phyloP scores from a whole-genome alignment of 2,797 vertebrate genomes.

The Chrosomus eos region DNA sequence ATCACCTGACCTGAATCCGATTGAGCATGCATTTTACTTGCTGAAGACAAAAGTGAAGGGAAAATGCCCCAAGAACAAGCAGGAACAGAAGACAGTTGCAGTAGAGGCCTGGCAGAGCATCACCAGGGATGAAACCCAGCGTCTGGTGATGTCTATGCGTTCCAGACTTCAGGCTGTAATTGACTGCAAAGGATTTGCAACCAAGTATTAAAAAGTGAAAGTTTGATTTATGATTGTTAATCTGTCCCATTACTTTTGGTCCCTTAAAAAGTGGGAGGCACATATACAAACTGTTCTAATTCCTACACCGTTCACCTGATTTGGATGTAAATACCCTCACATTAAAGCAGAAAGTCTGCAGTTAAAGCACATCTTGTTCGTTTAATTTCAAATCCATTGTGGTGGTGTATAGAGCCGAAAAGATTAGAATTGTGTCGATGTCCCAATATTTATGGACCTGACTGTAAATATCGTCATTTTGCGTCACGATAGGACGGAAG shows the following conservation, averaged over 20 bases:
- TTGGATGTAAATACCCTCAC: slow-evolving; percentile 55
- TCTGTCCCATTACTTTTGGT: slow-evolving; percentile 40
- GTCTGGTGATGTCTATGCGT: slow-evolving; percentile 22
- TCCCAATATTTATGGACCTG: no score
- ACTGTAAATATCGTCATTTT: no score
- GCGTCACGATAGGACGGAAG: no score
- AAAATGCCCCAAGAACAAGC: no score
- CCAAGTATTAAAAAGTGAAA: slow-evolving; percentile 20
- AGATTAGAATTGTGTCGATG: no score
- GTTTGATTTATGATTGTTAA: slow-evolving; percentile 13
- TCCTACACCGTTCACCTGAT: slow-evolving; percentile 64
- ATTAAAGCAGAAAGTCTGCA: slow-evolving; percentile 55
- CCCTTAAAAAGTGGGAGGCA: slow-evolving; percentile 46
- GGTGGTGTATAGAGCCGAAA: no score
- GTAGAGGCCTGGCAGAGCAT: no score
- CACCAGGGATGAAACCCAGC: no score
- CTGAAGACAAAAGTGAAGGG: no score
- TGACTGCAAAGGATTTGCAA: slow-evolving; percentile 33
- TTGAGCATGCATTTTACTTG: no score
- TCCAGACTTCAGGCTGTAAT: slow-evolving; percentile 23
- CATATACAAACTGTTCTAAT: slow-evolving; percentile 58
- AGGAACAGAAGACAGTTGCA: no score
- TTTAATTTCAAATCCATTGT: neutral
- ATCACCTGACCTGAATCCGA: no score
- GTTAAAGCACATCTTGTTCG: neutral